These are phyloP conservation scores for Colletes latitarsis DNA, from an alignment of 1,140 invertebrate species.

Conservation along the genomic window DNA sequence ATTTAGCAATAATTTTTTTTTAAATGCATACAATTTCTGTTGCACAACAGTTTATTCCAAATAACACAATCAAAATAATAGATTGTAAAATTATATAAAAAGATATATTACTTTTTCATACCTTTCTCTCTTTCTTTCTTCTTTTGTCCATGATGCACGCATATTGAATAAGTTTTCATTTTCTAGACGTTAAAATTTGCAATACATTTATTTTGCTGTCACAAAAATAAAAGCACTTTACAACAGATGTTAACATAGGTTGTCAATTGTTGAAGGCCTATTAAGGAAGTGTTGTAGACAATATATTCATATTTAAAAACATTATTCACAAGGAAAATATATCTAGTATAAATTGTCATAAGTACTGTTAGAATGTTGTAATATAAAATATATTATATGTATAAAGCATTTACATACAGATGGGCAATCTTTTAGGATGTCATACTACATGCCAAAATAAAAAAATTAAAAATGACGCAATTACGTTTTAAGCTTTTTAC, in stretches of 20 bases:
- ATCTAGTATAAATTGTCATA: slow-evolving; percentile 51
- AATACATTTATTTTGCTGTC: slow-evolving; percentile 38
- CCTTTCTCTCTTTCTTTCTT: background rate
- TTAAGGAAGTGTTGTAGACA: slow-evolving; percentile 57
- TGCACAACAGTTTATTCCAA: background rate
- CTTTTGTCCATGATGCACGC: background rate
- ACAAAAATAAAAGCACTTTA: slow-evolving; percentile 37
- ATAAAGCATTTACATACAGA: background rate
- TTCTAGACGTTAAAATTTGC: slow-evolving; percentile 27
- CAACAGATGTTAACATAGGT: slow-evolving; percentile 39
- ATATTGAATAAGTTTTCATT: slow-evolving; percentile 10
- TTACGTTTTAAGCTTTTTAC: too few species aligned
- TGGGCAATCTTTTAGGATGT: too few species aligned
- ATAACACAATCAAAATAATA: slow-evolving; percentile 6
- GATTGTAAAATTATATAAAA: slow-evolving; percentile 5
- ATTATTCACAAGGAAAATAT: slow-evolving; percentile 29
- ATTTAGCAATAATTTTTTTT: slow-evolving; percentile 42
- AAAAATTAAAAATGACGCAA: too few species aligned
- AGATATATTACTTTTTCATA: slow-evolving; percentile 19
- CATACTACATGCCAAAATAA: too few species aligned
- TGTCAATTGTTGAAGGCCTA: slow-evolving; percentile 65
- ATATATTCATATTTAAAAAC: slow-evolving; percentile 53
- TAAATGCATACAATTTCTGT: slow-evolving; percentile 35
- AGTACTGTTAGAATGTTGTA: slow-evolving; percentile 39
- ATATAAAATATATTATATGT: slow-evolving; percentile 20